A percentile compares a stretch with the other conserved stretches of the same genome.
Conservation (phyloP, 2,888 invertebrate species). For the Meteorus colon region DNA sequence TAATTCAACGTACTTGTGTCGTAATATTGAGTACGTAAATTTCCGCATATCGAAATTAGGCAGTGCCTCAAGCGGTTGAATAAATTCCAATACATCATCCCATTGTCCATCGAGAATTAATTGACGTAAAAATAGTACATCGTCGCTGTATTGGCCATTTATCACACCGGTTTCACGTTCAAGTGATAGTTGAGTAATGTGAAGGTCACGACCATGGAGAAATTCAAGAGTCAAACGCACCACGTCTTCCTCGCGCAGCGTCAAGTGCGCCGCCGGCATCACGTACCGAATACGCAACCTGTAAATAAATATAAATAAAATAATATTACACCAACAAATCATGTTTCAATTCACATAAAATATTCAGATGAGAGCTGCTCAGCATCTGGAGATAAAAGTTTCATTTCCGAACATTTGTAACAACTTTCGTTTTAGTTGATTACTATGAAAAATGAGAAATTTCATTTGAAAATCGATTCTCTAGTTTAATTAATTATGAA, state of each 20-base stretch:
- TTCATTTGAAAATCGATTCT: too few species aligned
- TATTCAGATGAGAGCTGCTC: too few species aligned
- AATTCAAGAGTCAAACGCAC: conserved; percentile 90
- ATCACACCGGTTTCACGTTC: conserved; percentile 97
- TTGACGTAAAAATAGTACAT: conserved; percentile 93
- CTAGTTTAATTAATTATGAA: too few species aligned
- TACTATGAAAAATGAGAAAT: too few species aligned
- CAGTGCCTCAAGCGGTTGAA: conserved; percentile 90
- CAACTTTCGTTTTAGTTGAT: too few species aligned
- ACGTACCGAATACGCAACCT: conserved; percentile 75
- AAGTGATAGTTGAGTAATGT: conserved; percentile 91
- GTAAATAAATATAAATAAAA: conserved; percentile 42
- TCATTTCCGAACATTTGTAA: too few species aligned
- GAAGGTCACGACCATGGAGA: conserved; percentile 90
- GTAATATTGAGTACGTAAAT: conserved; percentile 90
- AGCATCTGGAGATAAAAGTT: too few species aligned
- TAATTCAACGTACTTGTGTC: conserved; percentile 95
- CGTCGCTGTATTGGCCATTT: conserved; percentile 94
- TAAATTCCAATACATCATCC: conserved; percentile 97
- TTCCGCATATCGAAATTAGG: conserved; percentile 88
- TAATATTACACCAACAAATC: neutral
- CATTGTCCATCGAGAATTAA: conserved; percentile 97
- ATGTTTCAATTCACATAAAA: neutral
- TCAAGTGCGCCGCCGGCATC: conserved; percentile 90
- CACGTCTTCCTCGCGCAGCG: conserved; percentile 91